Base-by-base conservation (phyloP, 2,888 invertebrate species). In the Pollenia griseotomentosa region DNA sequence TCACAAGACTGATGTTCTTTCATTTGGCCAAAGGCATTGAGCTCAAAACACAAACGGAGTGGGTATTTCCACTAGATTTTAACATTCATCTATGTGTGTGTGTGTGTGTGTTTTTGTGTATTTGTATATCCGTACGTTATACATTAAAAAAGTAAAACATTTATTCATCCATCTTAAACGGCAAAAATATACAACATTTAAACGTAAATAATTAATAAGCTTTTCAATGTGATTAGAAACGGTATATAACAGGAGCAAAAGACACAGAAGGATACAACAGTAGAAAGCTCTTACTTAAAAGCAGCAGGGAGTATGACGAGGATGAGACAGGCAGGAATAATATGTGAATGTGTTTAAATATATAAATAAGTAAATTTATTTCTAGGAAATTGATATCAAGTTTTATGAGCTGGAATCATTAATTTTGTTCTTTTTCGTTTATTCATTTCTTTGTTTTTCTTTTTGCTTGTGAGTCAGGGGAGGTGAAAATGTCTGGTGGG, bases 1-100 rank as follows among this genome's bases (percentile, higher is more conserved):
- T 61, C 86, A 86, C 57, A 83, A 80, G 75, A 77, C 80, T 83
- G 75, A 80, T 86, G 86, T 86, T 74, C 2, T 63, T 65, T 75
- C 23, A 16, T 68, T 75, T 70, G 61, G 5, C 66, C 63, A 83
- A 77, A 83, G n/a, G 68, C 68, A 77, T n/a, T 63, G 61, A 55
- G 44, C 44, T 63, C 40, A 44, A n/a, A 61, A 75, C 77, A 55
- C 68, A 75, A 81, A 73, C 53, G 66, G 65, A 44, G 42, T 55
- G 57, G 46, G 33, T 65, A 44, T 63, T 63, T 23, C 14, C 3
- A n/a, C 11, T 55, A 55, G n/a, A 55, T 55, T 55, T n/a, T 9
- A 33, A 7, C 4, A 33, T 2, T 33, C 1, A 33, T 2, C 33
- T 33, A 4, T 33, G 3, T 33, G 3, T 33, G 33, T 33, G 33